phyloP scores from a whole-genome alignment of 2,113 vertebrate species.

The Sprattus sprattus region DNA sequence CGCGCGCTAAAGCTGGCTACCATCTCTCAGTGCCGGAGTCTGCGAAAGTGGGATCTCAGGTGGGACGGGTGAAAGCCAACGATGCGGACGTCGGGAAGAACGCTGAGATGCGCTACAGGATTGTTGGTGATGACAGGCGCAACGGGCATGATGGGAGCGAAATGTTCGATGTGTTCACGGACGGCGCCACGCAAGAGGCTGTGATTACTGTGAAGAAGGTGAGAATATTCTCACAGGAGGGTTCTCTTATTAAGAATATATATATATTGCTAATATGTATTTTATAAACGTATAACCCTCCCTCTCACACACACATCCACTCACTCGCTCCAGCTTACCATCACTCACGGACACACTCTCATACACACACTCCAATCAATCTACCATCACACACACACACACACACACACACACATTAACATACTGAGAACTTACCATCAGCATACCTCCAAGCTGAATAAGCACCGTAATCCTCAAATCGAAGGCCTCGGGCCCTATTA shows the following conservation, averaged over 20 bases:
- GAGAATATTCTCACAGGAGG: constrained; percentile 32
- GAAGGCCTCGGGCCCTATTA: constrained; percentile 44
- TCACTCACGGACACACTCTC: background rate
- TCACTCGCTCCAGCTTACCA: background rate
- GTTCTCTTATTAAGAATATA: too few relatives aligned
- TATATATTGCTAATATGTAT: too few relatives aligned
- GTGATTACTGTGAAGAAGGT: constrained; percentile 94
- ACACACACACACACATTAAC: background rate
- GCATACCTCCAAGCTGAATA: constrained; percentile 17
- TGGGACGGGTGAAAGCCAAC: constrained; percentile 90
- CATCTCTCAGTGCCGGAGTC: constrained; percentile 85
- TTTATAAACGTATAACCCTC: too few relatives aligned
- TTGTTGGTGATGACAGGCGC: constrained; percentile 81
- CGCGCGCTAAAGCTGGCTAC: constrained; percentile 77
- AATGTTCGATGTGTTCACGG: constrained; percentile 86
- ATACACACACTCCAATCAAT: background rate
- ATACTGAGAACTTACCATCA: background rate
- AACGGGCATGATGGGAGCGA: constrained; percentile 50
- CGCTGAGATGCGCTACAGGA: constrained; percentile 86
- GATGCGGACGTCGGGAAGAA: constrained; percentile 89
- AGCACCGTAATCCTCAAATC: constrained; percentile 34
- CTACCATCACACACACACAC: background rate
- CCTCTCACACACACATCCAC: background rate
- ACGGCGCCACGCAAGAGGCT: constrained; percentile 91
- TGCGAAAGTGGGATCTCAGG: constrained; percentile 77